Base-by-base conservation (phyloP, 2,888 invertebrate species). In the Idaea straminata region DNA sequence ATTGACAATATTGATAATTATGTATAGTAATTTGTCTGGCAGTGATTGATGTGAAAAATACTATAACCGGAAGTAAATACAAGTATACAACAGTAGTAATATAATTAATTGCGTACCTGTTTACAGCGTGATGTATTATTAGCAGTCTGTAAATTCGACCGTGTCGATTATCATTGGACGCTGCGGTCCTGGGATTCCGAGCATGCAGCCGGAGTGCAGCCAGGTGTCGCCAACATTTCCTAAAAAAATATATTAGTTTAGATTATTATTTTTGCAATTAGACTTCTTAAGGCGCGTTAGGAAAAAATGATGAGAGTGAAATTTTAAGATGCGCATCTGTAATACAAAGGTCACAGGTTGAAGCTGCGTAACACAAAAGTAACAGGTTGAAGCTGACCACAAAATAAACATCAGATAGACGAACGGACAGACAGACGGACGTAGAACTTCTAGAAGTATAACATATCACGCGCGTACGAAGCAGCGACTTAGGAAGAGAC, bases 161-260 rank as follows among this genome's bases (percentile, higher is more conserved):
- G 77, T 82, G 88, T 83, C 83, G 74, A 82, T 47, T 86, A 82
- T 75, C 80, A 85, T 83, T 84, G 82, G 81, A 73, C 79, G 83
- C 82, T 82, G 79, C 86, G 73, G 69, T 81, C 78, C 77, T 80
- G 71, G 77, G 80, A 89, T 90, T 84, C 87, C 85, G 70, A 77
- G 67, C 77, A 72, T 74, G 73, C 73, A 73, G 65, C 70, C 64
- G 67, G 72, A 62, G 72, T 72, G 70, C 70, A 69, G 66, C 63
- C 82, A 83, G 88, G 72, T 76, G 80, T 69, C 61, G 63, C 38
- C 76, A 87, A 89, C 85, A 63, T 69, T 75, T 76, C 64, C 7
- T 62, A 57, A 63, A 61, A 10, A 61, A 47, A 60, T n/a, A 15
- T 58, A 35, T n/a, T 15, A 58, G 35, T 15, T 36, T 6, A 15